A percentile compares a stretch with the other conserved stretches of the same genome.
Evolutionary conservation across 2,113 vertebrate genomes (phyloP).

Genomic region (Ascaphus truei): DNA sequence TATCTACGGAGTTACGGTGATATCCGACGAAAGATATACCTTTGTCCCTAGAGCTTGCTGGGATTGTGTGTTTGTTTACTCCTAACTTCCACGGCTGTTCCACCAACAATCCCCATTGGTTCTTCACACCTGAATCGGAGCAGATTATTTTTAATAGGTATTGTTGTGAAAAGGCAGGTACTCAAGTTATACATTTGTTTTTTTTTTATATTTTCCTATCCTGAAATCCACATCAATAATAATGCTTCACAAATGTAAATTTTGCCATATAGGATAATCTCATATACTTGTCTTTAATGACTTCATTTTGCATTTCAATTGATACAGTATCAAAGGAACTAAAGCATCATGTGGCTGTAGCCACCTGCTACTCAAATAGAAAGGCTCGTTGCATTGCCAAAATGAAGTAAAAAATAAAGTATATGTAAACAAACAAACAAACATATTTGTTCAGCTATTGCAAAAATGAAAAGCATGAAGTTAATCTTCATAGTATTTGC

Average conservation of each 20-base stretch:
- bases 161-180: neutral
- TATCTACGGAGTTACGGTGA: no score
- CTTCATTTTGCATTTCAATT: constrained; percentile 43
- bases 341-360: constrained; percentile 38
- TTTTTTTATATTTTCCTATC: neutral
- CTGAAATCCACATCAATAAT: neutral
- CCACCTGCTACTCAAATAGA: constrained; percentile 47
- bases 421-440: constrained; percentile 37
- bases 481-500: constrained; percentile 4
- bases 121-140: no score
- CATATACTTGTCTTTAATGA: constrained; percentile 39
- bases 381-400: constrained; percentile 35
- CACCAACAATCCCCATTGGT: no score
- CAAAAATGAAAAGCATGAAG: constrained; percentile 37
- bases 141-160: no score
- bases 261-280: constrained; percentile 18
- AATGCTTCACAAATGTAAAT: neutral
- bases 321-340: constrained; percentile 40
- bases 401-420: constrained; percentile 5
- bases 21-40: no score
- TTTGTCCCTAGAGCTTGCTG: no score
- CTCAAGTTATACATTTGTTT: neutral
- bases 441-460: constrained; percentile 14
- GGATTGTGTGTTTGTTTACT: no score
- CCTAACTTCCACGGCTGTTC: no score